Percentiles rank a stretch among this genome's conserved stretches.
These are phyloP conservation scores for Rostratula benghalensis DNA, from an alignment of 2,113 vertebrate species.

Conservation along the genomic window DNA sequence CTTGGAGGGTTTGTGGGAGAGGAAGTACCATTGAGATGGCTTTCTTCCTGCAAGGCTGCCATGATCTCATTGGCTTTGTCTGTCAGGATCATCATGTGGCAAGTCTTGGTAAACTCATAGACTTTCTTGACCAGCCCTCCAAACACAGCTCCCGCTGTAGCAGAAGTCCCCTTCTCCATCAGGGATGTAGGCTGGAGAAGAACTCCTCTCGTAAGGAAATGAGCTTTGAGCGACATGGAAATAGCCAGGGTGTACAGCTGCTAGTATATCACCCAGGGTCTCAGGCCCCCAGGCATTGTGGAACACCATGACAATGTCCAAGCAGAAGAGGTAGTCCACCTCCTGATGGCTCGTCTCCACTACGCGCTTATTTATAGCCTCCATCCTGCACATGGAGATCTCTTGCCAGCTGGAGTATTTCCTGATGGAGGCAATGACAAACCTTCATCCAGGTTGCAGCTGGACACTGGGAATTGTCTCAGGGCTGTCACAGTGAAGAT, in stretches of 20 bases:
- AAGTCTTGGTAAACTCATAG: conserved; percentile 64
- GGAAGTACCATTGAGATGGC: conserved; percentile 79
- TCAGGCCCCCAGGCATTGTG: conserved; percentile 71
- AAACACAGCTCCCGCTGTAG: conserved; percentile 74
- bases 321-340: conserved; percentile 77
- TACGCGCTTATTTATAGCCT: conserved; percentile 69
- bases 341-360: not conserved
- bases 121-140: conserved; percentile 69
- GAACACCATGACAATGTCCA: conserved; percentile 76
- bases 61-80: conserved; percentile 73
- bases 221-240: conserved; percentile 4
- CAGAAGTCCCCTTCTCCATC: conserved; percentile 78
- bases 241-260: conserved; percentile 77
- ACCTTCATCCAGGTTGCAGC: not conserved
- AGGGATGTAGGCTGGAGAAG: conserved; percentile 70
- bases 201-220: conserved; percentile 75
- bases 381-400: conserved; percentile 75
- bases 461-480: not conserved
- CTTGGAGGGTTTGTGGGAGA: conserved; percentile 77
- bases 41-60: conserved; percentile 82
- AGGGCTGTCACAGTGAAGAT: conserved; percentile 74
- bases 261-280: conserved; percentile 71
- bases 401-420: conserved; percentile 73
- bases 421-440: not conserved
- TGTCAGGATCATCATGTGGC: conserved; percentile 66